Evolutionary conservation across 2,113 vertebrate species (phyloP).

Genomic region (Jacana jacana): DNA sequence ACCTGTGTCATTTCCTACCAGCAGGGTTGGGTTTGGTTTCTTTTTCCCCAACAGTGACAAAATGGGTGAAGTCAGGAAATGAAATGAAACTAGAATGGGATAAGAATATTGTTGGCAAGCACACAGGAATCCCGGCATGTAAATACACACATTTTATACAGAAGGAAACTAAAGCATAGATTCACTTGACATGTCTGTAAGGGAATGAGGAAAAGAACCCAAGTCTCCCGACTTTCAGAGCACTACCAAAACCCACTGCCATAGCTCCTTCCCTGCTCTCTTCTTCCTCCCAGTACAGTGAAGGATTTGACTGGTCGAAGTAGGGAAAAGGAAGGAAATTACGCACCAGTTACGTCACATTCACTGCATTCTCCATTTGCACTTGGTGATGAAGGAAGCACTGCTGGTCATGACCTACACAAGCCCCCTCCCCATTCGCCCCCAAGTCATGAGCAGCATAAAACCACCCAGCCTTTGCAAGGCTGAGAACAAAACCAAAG

Average conservation of each 20-base stretch:
- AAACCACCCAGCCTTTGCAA: background rate
- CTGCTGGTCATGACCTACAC: background rate
- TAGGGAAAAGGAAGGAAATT: background rate
- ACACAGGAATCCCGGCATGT: fast-evolving
- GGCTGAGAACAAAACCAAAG: background rate
- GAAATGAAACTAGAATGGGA: conserved; percentile 9
- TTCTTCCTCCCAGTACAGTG: background rate
- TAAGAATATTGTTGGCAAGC: background rate
- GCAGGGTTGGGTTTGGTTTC: background rate
- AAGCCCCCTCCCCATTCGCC: fast-evolving
- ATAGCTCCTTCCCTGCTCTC: background rate
- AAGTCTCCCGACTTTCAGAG: background rate
- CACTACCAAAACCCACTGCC: background rate
- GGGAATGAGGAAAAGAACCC: background rate
- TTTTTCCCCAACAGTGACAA: background rate
- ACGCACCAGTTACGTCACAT: no score
- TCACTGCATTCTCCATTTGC: background rate
- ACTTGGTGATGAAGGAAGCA: background rate
- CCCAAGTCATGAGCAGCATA: background rate
- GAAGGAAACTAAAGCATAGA: background rate
- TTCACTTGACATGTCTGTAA: fast-evolving
- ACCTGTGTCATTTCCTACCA: background rate
- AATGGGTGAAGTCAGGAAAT: background rate
- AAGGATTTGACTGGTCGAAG: background rate
- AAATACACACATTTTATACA: background rate